Percentiles rank a stretch among this genome's conserved stretches.
phyloP scores from a whole-genome alignment of 2,113 vertebrate genomes.

The Pomatorhinus ruficollis region DNA sequence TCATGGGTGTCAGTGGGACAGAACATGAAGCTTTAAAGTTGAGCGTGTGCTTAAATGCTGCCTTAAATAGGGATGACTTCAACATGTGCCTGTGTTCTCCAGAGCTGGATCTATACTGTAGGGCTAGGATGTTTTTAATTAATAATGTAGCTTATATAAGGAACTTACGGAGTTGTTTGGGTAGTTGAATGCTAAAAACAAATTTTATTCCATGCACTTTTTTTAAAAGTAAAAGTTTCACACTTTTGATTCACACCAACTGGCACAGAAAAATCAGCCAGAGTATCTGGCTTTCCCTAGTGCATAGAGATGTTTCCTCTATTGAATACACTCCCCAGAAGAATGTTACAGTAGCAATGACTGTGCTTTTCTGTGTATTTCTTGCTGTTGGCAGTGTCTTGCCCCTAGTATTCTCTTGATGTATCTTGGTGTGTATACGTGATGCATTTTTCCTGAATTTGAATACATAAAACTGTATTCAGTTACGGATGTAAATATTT shows the following conservation, averaged over 20 bases:
- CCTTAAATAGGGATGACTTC: conserved; percentile 50
- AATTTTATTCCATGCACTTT: conserved; percentile 12
- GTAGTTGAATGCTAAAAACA: background rate
- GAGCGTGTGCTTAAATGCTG: conserved; percentile 29
- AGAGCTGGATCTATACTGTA: conserved; percentile 2
- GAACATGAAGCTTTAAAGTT: conserved; percentile 25
- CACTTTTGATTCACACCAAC: background rate
- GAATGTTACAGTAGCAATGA: conserved; percentile 33
- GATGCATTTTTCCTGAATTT: conserved; percentile 30
- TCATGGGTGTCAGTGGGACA: background rate
- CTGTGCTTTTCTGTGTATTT: conserved; percentile 31
- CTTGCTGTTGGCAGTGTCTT: conserved; percentile 43
- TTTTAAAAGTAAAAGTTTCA: background rate
- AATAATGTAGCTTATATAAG: background rate
- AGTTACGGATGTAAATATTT: conserved; percentile 29
- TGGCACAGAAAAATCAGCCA: background rate
- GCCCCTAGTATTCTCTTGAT: conserved; percentile 14
- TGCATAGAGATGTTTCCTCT: background rate
- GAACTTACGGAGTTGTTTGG: background rate
- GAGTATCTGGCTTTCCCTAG: background rate
- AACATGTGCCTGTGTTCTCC: conserved; percentile 30
- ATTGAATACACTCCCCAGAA: background rate
- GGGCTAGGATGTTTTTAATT: conserved; percentile 20
- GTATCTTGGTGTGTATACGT: conserved; percentile 40
- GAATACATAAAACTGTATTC: conserved; percentile 39